Percentiles rank a stretch among this genome's conserved stretches.
Evolutionary conservation across 2,113 vertebrate genomes (phyloP).

Genomic region (Vulpes vulpes): DNA sequence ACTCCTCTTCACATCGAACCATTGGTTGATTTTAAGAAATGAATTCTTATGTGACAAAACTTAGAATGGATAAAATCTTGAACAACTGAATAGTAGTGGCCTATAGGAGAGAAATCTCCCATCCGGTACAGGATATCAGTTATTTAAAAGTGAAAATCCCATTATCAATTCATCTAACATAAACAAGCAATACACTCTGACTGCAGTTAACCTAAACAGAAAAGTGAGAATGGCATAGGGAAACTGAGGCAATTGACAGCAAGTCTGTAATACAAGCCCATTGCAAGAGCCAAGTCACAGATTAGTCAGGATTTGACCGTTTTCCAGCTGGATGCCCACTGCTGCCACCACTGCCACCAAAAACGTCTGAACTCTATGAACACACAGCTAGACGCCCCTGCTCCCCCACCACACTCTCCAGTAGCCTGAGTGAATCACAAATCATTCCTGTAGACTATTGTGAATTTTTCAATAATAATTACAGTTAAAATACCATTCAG

Average conservation of each 20-base stretch:
- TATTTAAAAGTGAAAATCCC: neutral
- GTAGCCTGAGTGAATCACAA: neutral
- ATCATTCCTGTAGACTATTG: neutral
- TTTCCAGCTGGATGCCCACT: neutral
- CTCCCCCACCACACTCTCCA: neutral
- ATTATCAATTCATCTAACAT: neutral
- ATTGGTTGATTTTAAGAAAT: neutral
- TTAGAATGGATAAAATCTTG: neutral
- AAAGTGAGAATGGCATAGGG: neutral
- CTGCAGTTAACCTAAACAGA: neutral
- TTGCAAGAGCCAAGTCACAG: neutral
- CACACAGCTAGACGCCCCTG: neutral
- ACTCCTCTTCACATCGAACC: neutral
- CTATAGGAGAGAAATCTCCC: neutral
- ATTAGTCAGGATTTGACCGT: neutral
- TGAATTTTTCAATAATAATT: constrained; percentile 3
- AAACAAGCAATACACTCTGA: neutral
- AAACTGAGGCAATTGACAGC: neutral
- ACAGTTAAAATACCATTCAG: neutral
- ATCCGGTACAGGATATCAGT: neutral
- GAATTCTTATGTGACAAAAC: neutral
- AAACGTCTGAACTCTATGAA: neutral
- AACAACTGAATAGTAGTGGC: neutral
- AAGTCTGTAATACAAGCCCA: neutral
- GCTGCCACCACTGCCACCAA: neutral